Evolutionary conservation across 2,113 vertebrate species (phyloP).

Genomic region (Bostrychus sinensis): DNA sequence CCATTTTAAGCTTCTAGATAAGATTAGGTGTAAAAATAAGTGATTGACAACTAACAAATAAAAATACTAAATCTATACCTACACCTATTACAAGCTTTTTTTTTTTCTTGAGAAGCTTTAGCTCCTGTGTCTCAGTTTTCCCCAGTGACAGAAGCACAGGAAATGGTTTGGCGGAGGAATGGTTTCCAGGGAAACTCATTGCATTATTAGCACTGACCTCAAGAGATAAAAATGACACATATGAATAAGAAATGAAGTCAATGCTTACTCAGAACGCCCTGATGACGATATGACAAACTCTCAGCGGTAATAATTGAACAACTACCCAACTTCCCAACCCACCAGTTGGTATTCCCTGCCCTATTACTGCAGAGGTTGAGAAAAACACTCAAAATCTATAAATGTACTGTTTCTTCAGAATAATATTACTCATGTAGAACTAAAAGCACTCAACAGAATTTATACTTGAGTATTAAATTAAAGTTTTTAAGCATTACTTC

Average conservation of each 20-base stretch:
- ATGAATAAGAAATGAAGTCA: background rate
- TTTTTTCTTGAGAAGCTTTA: background rate
- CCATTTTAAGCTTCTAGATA: background rate
- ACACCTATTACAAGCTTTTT: too few relatives aligned
- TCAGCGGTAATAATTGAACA: too few relatives aligned
- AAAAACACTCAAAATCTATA: too few relatives aligned
- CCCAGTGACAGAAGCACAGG: background rate
- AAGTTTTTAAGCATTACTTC: too few relatives aligned
- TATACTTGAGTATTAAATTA: too few relatives aligned
- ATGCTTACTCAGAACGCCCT: background rate
- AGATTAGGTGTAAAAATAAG: background rate
- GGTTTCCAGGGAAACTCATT: conserved; percentile 6
- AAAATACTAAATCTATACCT: background rate
- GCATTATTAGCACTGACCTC: conserved; percentile 17
- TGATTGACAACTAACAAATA: background rate
- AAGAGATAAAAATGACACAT: conserved; percentile 4
- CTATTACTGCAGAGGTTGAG: too few relatives aligned
- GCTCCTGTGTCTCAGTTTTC: background rate
- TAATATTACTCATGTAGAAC: too few relatives aligned
- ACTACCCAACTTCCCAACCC: too few relatives aligned
- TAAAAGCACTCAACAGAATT: too few relatives aligned
- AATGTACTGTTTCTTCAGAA: too few relatives aligned
- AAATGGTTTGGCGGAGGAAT: background rate
- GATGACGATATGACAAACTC: background rate
- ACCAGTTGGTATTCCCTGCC: too few relatives aligned